phyloP scores from a whole-genome alignment of 2,797 vertebrate genomes.

The Capromys pilorides region DNA sequence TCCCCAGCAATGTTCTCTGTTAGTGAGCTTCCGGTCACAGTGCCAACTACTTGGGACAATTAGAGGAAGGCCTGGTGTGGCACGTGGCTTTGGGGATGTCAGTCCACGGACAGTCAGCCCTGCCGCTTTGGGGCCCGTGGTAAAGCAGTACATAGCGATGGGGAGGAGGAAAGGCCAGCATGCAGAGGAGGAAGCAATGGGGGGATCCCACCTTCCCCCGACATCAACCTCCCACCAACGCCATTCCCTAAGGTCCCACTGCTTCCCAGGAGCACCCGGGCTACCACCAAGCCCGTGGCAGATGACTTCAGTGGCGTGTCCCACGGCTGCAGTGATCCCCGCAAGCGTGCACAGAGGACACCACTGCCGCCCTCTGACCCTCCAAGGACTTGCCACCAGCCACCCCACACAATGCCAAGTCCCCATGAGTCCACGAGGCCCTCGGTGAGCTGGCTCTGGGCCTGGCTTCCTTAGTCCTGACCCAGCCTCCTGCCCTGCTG shows the following conservation, averaged over 20 bases:
- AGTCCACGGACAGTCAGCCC: neutral
- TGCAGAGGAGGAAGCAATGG: neutral
- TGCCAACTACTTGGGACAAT: neutral
- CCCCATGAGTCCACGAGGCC: neutral
- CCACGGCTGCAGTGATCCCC: neutral
- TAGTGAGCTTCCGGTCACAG: neutral
- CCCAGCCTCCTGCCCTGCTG: neutral
- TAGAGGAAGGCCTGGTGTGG: neutral
- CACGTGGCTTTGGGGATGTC: neutral
- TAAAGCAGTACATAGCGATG: neutral
- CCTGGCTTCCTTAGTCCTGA: neutral
- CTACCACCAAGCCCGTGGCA: neutral
- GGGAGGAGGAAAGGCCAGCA: neutral
- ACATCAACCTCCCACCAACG: neutral
- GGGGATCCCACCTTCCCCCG: neutral
- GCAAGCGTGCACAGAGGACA: fast-evolving
- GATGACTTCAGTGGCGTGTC: neutral
- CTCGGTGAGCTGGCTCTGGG: neutral
- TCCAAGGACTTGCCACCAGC: no score
- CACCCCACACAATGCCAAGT: neutral
- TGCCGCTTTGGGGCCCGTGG: neutral
- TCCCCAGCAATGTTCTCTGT: neutral
- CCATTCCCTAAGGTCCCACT: neutral
- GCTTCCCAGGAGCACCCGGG: neutral
- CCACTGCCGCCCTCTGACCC: neutral